These are phyloP conservation scores for Littorina saxatilis DNA, from an alignment of 1,140 invertebrate genomes.

Conservation along the genomic window DNA sequence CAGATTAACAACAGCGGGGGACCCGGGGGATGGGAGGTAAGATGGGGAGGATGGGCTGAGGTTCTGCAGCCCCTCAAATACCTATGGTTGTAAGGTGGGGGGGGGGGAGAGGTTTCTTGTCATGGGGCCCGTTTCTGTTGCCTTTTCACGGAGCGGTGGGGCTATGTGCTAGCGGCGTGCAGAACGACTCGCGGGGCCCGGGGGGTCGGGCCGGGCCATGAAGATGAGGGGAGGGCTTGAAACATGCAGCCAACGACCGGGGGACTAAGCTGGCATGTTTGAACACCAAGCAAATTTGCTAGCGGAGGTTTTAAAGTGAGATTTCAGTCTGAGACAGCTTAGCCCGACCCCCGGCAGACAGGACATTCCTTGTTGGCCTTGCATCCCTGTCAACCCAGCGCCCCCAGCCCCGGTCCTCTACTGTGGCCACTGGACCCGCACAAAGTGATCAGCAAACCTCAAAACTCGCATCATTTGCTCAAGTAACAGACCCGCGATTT, in stretches of 20 bases:
- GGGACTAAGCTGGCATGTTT: background rate
- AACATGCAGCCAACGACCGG: background rate
- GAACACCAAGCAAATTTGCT: conserved; percentile 5
- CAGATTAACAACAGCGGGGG: background rate
- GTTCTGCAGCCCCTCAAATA: no score
- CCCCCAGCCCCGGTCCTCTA: no score
- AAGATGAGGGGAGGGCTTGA: background rate
- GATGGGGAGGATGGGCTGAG: background rate
- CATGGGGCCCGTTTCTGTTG: background rate
- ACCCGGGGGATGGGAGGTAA: background rate
- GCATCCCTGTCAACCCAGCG: background rate
- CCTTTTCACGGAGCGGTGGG: background rate
- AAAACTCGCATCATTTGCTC: no score
- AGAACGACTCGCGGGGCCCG: background rate
- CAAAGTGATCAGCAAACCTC: no score
- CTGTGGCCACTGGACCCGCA: no score
- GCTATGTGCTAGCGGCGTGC: background rate
- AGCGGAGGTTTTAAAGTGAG: background rate
- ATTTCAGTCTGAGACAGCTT: background rate
- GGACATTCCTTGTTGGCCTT: background rate
- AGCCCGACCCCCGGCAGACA: background rate
- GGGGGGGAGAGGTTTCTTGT: no score
- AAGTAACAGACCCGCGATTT: no score
- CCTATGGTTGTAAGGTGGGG: no score
- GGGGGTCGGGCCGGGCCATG: background rate